Conservation (phyloP, 1,140 invertebrate species). For the Drosophila truncata region DNA sequence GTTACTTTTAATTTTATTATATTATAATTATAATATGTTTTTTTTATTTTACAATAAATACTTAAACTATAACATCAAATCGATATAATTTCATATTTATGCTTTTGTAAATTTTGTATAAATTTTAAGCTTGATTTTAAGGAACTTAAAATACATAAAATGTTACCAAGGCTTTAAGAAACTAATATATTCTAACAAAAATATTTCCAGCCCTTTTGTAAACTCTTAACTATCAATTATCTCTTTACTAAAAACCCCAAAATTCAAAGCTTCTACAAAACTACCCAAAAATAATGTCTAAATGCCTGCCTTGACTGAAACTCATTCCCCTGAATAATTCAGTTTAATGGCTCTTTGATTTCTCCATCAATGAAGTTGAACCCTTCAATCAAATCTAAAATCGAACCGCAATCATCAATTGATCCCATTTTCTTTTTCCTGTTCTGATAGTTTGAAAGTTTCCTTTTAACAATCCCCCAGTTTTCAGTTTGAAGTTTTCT, state of each 20-base stretch:
- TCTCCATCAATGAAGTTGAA: constrained; percentile 11
- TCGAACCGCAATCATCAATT: constrained; percentile 25
- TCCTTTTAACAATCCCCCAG: constrained; percentile 16
- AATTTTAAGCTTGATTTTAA: too few relatives aligned
- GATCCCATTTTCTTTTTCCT: constrained; percentile 20
- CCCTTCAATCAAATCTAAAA: constrained; percentile 30
- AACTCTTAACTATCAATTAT: background rate
- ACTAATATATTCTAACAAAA: background rate
- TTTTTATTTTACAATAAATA: too few relatives aligned
- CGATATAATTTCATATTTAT: too few relatives aligned
- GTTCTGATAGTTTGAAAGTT: constrained; percentile 34
- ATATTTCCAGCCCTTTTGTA: background rate
- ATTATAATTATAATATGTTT: too few relatives aligned
- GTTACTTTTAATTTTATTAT: too few relatives aligned
- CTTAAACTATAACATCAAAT: too few relatives aligned
- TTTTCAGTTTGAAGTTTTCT: constrained; percentile 44
- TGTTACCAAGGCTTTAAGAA: background rate
- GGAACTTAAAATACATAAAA: background rate
- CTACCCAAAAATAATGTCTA: constrained; percentile 8
- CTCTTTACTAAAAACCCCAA: background rate
- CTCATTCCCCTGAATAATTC: constrained; percentile 13
- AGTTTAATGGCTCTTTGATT: constrained; percentile 31
- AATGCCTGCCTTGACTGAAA: background rate
- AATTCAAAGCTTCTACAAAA: constrained; percentile 1
- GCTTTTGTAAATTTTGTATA: background rate